Evolutionary conservation across 2,797 vertebrate species (phyloP), one percentile per base, ranked within the genome.

Genomic region (Oreonectes daqikongensis): DNA sequence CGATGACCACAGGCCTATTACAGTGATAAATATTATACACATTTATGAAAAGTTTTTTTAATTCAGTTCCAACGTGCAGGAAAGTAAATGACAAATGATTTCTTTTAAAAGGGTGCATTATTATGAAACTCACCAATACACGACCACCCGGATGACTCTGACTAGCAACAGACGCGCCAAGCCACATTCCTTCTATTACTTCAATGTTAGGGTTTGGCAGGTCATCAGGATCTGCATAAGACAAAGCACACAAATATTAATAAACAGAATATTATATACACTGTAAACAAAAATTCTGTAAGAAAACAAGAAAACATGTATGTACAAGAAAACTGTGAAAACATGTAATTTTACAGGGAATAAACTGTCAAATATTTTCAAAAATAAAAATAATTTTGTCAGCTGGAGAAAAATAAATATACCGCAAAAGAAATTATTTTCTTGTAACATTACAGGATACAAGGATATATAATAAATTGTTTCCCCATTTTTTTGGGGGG

Each of bases 111-210:
- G 1, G 15, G 15, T 2, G 48, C 7, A 22, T 48, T 38, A 42
- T 28, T 42, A 69, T 4, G 32, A 50, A 20, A 85, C 95, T 95
- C 88, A 98, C 97, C 95, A 98, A 83, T 40, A 96, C 91, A 82
- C 95, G 87, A 2, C 97, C 97, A 18, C 87, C 88, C 0, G 93
- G 91, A 0, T 69, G 85, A 5, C 91, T 90, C 86, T 98, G 96
- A 87, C 95, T 96, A 88, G 91, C 94, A 64, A 98, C 92, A 0
- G 95, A 92, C 83, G 96, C 95, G 0, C 97, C 97, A 20, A 98
- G 86, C 96, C 97, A 98, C 95, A 98, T 98, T 86, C 94, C 94
- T 50, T 98, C 94, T 7, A 96, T 84, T 64, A 92, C 89, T 78
- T 94, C 90, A 1, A 20, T 22, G 2, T 79, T 64, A 0, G 9